Evolutionary conservation across 1,140 invertebrate genomes (phyloP).

Genomic region (Acromyrmex echinatior): DNA sequence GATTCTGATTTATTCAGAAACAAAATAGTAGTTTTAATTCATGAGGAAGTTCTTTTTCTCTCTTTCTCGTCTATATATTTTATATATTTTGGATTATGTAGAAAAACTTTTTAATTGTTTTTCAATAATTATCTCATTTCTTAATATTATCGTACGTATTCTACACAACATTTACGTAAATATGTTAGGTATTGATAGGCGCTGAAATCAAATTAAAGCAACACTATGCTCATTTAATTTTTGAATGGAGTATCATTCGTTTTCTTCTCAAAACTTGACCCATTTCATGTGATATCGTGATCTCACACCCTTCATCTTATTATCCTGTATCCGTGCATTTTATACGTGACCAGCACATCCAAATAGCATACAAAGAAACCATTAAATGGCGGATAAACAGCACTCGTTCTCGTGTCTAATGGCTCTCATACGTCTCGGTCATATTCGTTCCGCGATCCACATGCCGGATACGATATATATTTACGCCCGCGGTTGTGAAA

Average conservation of each 20-base stretch:
- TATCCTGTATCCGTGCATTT: constrained; percentile 47
- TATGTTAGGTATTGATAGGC: background rate
- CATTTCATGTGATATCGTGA: constrained; percentile 33
- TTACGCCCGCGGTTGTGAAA: constrained; percentile 48
- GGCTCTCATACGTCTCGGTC: constrained; percentile 70
- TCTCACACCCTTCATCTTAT: constrained; percentile 49
- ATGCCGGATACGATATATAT: constrained; percentile 59
- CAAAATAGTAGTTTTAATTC: constrained; percentile 22
- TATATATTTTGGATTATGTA: background rate
- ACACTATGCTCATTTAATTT: constrained; percentile 23
- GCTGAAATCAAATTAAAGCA: background rate
- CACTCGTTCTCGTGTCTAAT: constrained; percentile 66
- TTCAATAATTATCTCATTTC: background rate
- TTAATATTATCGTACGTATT: background rate
- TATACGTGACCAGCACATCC: constrained; percentile 60
- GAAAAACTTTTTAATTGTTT: background rate
- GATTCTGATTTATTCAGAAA: constrained; percentile 25
- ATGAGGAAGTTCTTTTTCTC: background rate
- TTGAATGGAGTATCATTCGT: background rate
- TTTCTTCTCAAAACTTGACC: constrained; percentile 34
- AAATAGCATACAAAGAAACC: constrained; percentile 34
- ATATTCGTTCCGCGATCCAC: constrained; percentile 68
- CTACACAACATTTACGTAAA: background rate
- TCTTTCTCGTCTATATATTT: background rate
- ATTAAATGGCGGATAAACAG: constrained; percentile 74